phyloP scores from a whole-genome alignment of 2,888 invertebrate species.

The Boloria euphrosyne region DNA sequence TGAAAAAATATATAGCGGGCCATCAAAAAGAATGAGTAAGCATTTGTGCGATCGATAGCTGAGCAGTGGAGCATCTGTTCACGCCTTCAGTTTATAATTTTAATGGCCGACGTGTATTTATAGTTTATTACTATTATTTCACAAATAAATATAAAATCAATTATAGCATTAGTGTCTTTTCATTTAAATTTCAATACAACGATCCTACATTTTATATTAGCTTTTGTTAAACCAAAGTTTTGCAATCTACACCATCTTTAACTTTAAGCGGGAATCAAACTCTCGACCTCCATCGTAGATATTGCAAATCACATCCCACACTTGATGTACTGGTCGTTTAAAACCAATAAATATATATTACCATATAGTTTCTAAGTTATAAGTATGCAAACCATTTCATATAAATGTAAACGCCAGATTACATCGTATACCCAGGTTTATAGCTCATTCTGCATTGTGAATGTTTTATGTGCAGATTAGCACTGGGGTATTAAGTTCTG shows the following conservation, averaged over 20 bases:
- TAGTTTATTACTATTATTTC: slow-evolving; percentile 15
- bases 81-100: slow-evolving; percentile 24
- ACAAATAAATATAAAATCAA: slow-evolving; percentile 10
- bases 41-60: slow-evolving; percentile 60
- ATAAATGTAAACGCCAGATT: slow-evolving; percentile 3
- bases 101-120: slow-evolving; percentile 25
- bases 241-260: too few relatives aligned
- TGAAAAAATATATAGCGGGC: slow-evolving; percentile 14
- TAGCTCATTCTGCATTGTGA: slow-evolving; percentile 31
- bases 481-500: slow-evolving; percentile 23
- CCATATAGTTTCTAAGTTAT: background rate
- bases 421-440: slow-evolving; percentile 22
- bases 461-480: slow-evolving; percentile 34
- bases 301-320: too few relatives aligned
- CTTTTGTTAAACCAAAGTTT: too few relatives aligned
- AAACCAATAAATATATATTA: too few relatives aligned
- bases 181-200: slow-evolving; percentile 8
- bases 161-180: slow-evolving; percentile 8
- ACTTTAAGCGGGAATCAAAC: too few relatives aligned
- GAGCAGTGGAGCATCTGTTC: slow-evolving; percentile 38
- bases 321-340: too few relatives aligned
- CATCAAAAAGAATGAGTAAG: slow-evolving; percentile 70
- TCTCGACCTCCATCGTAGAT: too few relatives aligned
- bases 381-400: slow-evolving; percentile 15
- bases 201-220: background rate